Base-by-base conservation (phyloP, 1,140 invertebrate genomes). In the Bradysia coprophila region DNA sequence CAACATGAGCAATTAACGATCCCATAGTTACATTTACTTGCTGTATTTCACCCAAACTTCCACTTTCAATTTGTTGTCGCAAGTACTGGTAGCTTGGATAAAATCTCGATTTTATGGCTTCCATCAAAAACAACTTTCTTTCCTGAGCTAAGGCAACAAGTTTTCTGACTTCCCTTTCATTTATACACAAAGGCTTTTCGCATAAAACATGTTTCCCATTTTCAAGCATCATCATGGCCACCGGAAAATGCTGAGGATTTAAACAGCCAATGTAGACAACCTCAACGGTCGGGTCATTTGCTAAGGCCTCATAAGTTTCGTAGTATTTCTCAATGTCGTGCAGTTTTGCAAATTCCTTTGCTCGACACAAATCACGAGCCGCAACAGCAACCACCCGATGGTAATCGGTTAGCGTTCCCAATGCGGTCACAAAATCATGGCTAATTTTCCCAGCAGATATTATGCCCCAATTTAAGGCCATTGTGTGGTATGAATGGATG, bases 161-260 rank as follows among this genome's bases (percentile, higher is more conserved):
- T 41, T 73, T 65, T 48, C 69, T 68, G 1, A 76, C 73, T 56
- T 85, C 71, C 49, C 75, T 74, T 38, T 70, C 56, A 51, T 79
- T 86, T 64, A 88, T 68, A 21, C 76, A 76, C 55, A 91, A 57
- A 4, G 87, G 83, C 55, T 91, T 92, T 57, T 92, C 87, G 56
- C 82, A 84, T 10, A 92, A 58, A 11, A 91, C 77, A 52, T 82
- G 75, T 63, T 90, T 91, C 21, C 79, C 80, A 49, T 73, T 65
- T 42, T 78, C 70, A 43, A 91, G 57, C 71, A 86, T 79, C 49
- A 83, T 50, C 53, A 79, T 75, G 28, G 70, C 68, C 24, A 83
- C 55, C 45, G 74, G 66, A 47, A 73, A 75, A 55, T 91, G 87
- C 45, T 75, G 63, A 4, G 73, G 63, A 57, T 86, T 78, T 6